These are phyloP conservation scores for Bombus cullumanus DNA, from an alignment of 1,140 invertebrate genomes.

Conservation along the genomic window DNA sequence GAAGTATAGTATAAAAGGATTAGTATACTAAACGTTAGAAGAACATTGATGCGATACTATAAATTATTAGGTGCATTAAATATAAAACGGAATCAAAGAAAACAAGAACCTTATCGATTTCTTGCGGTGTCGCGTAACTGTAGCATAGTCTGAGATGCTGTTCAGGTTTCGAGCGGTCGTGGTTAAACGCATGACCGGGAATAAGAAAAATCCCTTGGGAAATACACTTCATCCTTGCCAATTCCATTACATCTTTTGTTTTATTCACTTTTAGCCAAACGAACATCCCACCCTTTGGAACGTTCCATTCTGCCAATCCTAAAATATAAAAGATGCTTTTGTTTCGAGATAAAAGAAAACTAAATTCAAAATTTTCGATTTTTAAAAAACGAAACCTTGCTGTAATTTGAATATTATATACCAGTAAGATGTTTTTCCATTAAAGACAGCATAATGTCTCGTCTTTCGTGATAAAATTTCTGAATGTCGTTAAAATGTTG, in stretches of 20 bases:
- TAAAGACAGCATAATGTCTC: slow-evolving; percentile 82
- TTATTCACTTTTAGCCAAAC: slow-evolving; percentile 84
- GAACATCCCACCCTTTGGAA: slow-evolving; percentile 85
- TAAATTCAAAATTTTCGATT: not conserved
- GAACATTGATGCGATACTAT: too few relatives aligned
- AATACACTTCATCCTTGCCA: slow-evolving; percentile 82
- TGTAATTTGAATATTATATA: slow-evolving; percentile 53
- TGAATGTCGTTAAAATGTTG: slow-evolving; percentile 82
- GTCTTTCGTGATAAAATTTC: slow-evolving; percentile 82
- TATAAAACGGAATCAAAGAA: not conserved
- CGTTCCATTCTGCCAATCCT: slow-evolving; percentile 85
- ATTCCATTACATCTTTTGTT: slow-evolving; percentile 80
- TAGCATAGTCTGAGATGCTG: slow-evolving; percentile 84
- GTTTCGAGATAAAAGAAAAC: not conserved
- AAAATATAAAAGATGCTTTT: not conserved
- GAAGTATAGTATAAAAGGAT: too few relatives aligned
- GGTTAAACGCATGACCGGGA: slow-evolving; percentile 83
- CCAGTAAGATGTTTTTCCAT: slow-evolving; percentile 84
- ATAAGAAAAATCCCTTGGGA: slow-evolving; percentile 81
- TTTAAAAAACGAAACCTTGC: not conserved
- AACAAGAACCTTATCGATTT: slow-evolving; percentile 82
- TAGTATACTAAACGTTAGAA: too few relatives aligned
- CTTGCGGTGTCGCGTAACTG: slow-evolving; percentile 80
- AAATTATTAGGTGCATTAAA: not conserved
- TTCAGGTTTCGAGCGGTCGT: slow-evolving; percentile 72